phyloP scores from a whole-genome alignment of 2,113 vertebrate species.

The Sinosuthora webbiana region DNA sequence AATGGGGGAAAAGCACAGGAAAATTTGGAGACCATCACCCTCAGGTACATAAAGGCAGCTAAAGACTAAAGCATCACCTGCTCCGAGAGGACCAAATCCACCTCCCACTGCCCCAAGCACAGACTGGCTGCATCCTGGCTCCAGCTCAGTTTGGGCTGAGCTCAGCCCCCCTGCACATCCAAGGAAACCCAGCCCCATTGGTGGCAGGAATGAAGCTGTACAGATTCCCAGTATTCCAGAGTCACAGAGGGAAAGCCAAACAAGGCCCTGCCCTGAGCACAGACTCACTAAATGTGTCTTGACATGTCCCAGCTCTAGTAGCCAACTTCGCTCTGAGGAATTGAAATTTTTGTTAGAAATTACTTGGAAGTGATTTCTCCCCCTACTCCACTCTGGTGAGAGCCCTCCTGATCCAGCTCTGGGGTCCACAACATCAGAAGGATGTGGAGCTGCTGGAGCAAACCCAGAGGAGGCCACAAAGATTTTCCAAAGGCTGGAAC shows the following conservation, averaged over 20 bases:
- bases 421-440: background rate
- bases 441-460: background rate
- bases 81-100: background rate
- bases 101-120: background rate
- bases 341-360: background rate
- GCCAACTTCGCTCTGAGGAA: background rate
- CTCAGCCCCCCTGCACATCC: background rate
- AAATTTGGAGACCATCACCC: background rate
- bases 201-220: background rate
- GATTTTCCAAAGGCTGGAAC: background rate
- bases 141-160: background rate
- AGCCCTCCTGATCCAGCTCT: background rate
- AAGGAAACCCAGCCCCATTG: background rate
- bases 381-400: background rate
- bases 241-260: background rate
- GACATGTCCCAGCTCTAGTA: background rate
- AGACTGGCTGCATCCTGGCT: background rate
- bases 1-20: background rate
- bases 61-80: background rate
- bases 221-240: fast-evolving
- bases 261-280: background rate
- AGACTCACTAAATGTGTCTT: background rate
- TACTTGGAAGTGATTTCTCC: background rate
- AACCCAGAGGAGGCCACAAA: background rate
- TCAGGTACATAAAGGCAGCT: background rate